Evolutionary conservation across 1,140 invertebrate genomes (phyloP).

Genomic region (Neodiprion fabricii): DNA sequence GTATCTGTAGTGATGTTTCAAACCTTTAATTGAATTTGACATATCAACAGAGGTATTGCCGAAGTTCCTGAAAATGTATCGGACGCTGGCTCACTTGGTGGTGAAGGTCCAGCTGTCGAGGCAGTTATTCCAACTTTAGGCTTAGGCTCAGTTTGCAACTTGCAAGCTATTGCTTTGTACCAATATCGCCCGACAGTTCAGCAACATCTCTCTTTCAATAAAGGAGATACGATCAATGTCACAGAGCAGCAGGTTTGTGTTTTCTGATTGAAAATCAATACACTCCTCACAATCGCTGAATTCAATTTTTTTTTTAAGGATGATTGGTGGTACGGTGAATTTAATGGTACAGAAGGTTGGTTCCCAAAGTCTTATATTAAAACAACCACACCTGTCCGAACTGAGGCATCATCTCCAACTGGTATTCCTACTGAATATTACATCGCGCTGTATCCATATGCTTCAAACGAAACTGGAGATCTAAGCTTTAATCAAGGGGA

Average conservation of each 20-base stretch:
- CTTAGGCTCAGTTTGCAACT: conserved; percentile 52
- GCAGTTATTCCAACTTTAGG: conserved; percentile 49
- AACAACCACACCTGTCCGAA: conserved; percentile 13
- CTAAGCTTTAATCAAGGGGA: conserved; percentile 92
- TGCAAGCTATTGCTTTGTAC: conserved; percentile 67
- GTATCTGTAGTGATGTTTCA: too few relatives aligned
- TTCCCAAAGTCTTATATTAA: conserved; percentile 78
- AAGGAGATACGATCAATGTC: conserved; percentile 72
- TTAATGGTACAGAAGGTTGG: conserved; percentile 66
- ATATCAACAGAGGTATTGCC: conserved; percentile 67
- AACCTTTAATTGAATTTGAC: neutral
- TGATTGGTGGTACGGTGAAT: conserved; percentile 75
- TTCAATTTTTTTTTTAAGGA: conserved; percentile 49
- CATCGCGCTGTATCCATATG: conserved; percentile 83
- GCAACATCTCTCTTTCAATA: conserved; percentile 72
- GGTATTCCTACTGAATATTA: conserved; percentile 71
- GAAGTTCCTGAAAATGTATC: conserved; percentile 76
- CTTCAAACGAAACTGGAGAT: conserved; percentile 89
- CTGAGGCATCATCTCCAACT: conserved; percentile 29
- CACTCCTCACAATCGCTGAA: conserved; percentile 1
- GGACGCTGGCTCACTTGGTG: conserved; percentile 60
- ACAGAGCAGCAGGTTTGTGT: conserved; percentile 67
- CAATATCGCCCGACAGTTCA: conserved; percentile 73
- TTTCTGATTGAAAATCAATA: conserved; percentile 10
- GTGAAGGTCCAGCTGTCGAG: conserved; percentile 51